Base-by-base conservation (phyloP, 1,140 invertebrate genomes). In the Bombus sylvicola region DNA sequence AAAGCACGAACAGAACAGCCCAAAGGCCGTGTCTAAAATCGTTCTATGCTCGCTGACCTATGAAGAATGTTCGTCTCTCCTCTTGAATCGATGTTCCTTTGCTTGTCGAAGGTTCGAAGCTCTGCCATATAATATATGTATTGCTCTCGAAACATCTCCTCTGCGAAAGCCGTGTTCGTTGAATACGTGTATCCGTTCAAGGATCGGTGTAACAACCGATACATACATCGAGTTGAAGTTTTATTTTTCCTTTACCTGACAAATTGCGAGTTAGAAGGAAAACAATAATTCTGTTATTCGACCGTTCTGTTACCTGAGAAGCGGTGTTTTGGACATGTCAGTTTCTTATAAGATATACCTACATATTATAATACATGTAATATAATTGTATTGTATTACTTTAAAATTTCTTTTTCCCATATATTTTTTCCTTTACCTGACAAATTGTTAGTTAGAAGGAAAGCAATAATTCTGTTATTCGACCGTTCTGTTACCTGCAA, bases 1-100 rank as follows among this genome's bases (percentile, higher is more conserved):
- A 74, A 81, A 66, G 53, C 69, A 62, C 72, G 57, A 81, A 57
- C 80, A 78, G 57, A 81, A 57, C 80, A 78, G 81, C 89, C 88
- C 85, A 90, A 92, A 93, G 93, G 91, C 91, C 85, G 89, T 34
- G 62, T 86, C 93, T 93, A 94, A 93, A 94, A 93, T 92, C 90
- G 92, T 93, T 92, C 81, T 80, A 75, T 68, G 80, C 87, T 64
- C 37, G 72, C 88, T 94, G 93, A 94, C 93, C 93, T 92, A 92
- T 88, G 89, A 92, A 91, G 92, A 94, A 94, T 93, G 93, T 89
- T 75, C 88, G 34, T 78, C 83, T 80, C 83, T 79, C 83, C 57
- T 80, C 83, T 85, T 71, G 31, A 85, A 80, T 72, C 84, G 79
- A 88, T 88, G 80, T 89, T 91, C 88, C 91, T 90, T 92, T 84